Conservation (phyloP, 2,797 vertebrate species). For the Platalea minor region DNA sequence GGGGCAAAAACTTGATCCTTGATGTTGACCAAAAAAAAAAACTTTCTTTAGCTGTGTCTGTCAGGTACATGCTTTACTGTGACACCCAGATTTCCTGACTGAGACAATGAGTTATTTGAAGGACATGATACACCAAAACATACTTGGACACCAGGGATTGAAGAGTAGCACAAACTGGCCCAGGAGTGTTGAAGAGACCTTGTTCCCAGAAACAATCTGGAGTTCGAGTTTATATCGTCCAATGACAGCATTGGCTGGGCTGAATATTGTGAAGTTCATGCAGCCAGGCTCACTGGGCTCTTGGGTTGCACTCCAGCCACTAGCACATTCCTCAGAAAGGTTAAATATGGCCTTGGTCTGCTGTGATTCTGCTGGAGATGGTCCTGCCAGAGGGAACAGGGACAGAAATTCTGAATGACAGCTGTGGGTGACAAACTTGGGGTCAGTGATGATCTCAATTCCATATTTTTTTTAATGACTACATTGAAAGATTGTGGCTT, state of each 20-base stretch:
- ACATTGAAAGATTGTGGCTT: neutral
- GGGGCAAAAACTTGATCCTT: neutral
- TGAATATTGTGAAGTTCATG: slow-evolving; percentile 63
- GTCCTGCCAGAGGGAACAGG: slow-evolving; percentile 37
- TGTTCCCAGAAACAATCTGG: neutral
- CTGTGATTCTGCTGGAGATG: slow-evolving; percentile 29
- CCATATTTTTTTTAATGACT: neutral
- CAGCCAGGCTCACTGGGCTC: neutral
- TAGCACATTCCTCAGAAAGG: neutral
- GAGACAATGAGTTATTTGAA: neutral
- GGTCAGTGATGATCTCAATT: neutral
- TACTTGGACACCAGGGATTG: slow-evolving; percentile 93
- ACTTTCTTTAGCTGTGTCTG: neutral
- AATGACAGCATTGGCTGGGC: slow-evolving; percentile 71
- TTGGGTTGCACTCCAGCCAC: slow-evolving; percentile 38
- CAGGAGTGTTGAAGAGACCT: slow-evolving; percentile 57
- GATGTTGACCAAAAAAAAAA: neutral
- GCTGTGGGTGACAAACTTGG: neutral
- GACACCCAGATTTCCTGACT: neutral
- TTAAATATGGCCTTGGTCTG: neutral
- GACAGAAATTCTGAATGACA: neutral
- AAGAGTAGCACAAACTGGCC: slow-evolving; percentile 90
- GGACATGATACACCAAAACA: neutral
- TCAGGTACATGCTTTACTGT: neutral
- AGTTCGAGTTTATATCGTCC: slow-evolving; percentile 73